Evolutionary conservation across 2,888 invertebrate species (phyloP).

Genomic region (Parnassius apollo): DNA sequence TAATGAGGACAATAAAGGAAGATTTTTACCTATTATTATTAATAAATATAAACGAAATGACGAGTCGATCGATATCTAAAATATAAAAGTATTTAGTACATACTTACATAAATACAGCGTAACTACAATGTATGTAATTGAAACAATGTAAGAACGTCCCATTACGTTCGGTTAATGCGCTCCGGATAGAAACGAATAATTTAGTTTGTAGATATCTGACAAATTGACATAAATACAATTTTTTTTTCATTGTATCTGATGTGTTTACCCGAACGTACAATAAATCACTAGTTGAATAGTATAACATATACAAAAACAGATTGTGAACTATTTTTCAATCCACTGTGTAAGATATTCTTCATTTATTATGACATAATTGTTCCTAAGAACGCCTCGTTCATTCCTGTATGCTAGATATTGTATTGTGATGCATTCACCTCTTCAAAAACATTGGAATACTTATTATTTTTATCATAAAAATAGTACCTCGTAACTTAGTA

Average conservation of each 20-base stretch:
- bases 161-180: conserved; percentile 42
- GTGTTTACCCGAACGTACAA: conserved; percentile 30
- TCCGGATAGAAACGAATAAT: conserved; percentile 23
- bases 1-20: conserved; percentile 80
- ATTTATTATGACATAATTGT: conserved; percentile 20
- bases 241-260: conserved; percentile 32
- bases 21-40: conserved; percentile 76
- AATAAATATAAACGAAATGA: conserved; percentile 69
- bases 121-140: conserved; percentile 39
- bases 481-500: conserved; percentile 39
- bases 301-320: conserved; percentile 15
- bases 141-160: conserved; percentile 20
- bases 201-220: conserved; percentile 4
- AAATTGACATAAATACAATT: conserved; percentile 26
- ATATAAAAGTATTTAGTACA: conserved; percentile 59
- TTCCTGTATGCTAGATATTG: conserved; percentile 32
- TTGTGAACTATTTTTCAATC: conserved; percentile 25
- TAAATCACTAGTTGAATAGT: conserved; percentile 16
- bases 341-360: conserved; percentile 19
- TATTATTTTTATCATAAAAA: conserved; percentile 40
- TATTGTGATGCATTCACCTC: conserved; percentile 27
- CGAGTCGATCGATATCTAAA: conserved; percentile 71
- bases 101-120: conserved; percentile 59
- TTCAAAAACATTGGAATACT: conserved; percentile 36
- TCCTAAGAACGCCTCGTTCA: conserved; percentile 29